Base-by-base conservation (phyloP, 2,797 vertebrate genomes). In the Nyctalus aviator region DNA sequence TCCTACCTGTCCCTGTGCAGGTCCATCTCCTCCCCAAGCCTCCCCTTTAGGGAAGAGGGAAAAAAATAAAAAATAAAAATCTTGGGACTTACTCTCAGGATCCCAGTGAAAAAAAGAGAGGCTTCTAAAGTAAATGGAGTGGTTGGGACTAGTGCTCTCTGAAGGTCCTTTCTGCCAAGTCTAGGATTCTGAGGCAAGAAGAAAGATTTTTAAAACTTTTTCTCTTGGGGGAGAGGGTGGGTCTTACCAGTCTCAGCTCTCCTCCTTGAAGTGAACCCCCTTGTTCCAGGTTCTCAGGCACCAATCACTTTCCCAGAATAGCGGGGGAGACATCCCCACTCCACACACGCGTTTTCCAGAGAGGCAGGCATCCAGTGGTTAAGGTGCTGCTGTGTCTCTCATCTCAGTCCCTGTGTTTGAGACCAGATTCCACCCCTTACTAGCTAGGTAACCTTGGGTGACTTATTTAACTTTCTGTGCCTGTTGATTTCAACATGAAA, bases 401-500 rank as follows among this genome's bases (percentile, higher is more conserved):
- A n/a, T 30, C 46, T 20, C 69, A 50, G 37, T 21, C 41, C 62
- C 69, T 93, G 62, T 9, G 0, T 14, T 3, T 57, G 85, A 82
- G 89, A 57, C 25, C 55, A 46, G 35, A 81, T 78, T 76, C 64
- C 35, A 10, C 25, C 20, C 5, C 32, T 71, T 55, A 44, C 27
- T 32, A 12, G 62, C n/a, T 48, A 23, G 18, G 35, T 71, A 73
- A 82, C 13, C 50, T 35, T 37, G 48, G 73, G 23, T 25, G 53
- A 64, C 48, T 69, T 66, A 48, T 17, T 95, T 55, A 82, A 90
- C 13, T 20, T 21, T 35, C 72, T 41, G 50, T 55, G 53, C 37
- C 27, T 37, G 50, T 66, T 93, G 69, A 50, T 86, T 59, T 76
- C 37, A 32, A 23, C 81, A 88, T 62, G 53, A 78, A 90, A 93